These are phyloP conservation scores for Alligator mississippiensis DNA, from an alignment of 2,113 vertebrate genomes.

Conservation along the genomic window DNA sequence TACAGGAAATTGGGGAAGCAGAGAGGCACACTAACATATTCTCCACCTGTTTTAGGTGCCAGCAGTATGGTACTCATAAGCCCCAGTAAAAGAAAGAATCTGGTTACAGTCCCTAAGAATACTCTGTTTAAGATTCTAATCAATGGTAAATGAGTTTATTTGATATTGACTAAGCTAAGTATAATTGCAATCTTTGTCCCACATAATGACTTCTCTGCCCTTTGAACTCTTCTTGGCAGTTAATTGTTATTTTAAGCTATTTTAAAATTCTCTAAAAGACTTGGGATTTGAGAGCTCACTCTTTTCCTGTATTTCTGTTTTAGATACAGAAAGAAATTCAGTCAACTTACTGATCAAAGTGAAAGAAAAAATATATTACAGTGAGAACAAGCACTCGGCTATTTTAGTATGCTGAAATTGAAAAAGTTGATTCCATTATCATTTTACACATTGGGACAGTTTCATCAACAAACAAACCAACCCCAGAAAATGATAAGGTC, in stretches of 20 bases:
- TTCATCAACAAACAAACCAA: not conserved
- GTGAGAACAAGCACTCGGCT: not conserved
- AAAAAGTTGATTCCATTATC: not conserved
- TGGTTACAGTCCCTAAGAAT: not conserved
- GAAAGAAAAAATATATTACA: not conserved
- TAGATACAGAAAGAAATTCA: not conserved
- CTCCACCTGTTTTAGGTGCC: not conserved
- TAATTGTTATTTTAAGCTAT: not conserved
- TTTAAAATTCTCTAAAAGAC: not conserved
- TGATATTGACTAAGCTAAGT: not conserved
- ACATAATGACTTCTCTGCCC: not conserved
- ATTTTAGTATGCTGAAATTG: not conserved
- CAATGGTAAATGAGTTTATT: not conserved
- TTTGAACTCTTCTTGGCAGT: not conserved
- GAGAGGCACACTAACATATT: no score
- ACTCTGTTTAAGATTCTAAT: not conserved
- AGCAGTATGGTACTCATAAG: not conserved
- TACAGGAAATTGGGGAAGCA: no score
- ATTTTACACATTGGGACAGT: not conserved
- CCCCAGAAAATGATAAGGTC: not conserved
- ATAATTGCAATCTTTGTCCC: not conserved
- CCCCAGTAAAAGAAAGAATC: not conserved
- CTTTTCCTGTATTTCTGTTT: not conserved
- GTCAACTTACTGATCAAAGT: not conserved
- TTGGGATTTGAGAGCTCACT: not conserved